phyloP scores from a whole-genome alignment of 23 tunicate species.

The Ascidia mentula region DNA sequence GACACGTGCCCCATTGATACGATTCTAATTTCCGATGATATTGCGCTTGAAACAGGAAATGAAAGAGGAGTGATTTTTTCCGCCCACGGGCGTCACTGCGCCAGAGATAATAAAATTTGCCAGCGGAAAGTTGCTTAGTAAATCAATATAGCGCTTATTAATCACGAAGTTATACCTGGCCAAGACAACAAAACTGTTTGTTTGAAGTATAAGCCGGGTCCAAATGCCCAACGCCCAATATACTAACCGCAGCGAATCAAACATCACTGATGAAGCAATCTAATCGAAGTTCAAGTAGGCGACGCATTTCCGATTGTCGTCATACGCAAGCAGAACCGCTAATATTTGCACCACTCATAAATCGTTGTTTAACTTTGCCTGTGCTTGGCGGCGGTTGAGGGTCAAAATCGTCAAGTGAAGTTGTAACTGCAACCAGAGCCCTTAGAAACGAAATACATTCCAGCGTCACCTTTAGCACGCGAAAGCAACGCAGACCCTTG shows the following conservation, averaged over 20 bases:
- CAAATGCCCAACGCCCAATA: no score
- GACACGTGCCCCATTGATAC: no score
- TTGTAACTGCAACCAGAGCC: background rate
- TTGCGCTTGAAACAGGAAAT: background rate
- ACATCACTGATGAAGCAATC: background rate
- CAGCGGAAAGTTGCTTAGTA: no score
- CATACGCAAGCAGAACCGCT: background rate
- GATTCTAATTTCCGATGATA: background rate
- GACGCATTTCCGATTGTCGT: conserved; percentile 1
- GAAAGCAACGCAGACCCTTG: background rate
- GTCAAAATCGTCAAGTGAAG: background rate
- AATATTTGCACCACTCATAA: background rate
- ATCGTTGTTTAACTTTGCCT: background rate
- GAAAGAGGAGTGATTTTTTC: background rate
- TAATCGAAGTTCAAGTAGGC: background rate
- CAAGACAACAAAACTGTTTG: no score
- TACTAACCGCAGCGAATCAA: background rate
- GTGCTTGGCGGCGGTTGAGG: background rate
- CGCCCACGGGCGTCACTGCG: background rate
- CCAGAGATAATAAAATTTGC: background rate
- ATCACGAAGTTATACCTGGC: no score
- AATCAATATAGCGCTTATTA: no score
- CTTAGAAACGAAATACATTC: background rate
- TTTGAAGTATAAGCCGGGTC: no score
- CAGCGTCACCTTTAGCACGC: background rate